Evolutionary conservation across 2,888 invertebrate genomes (phyloP), one percentile per base, ranked within the genome.

Genomic region (Philhelius pedissequus): DNA sequence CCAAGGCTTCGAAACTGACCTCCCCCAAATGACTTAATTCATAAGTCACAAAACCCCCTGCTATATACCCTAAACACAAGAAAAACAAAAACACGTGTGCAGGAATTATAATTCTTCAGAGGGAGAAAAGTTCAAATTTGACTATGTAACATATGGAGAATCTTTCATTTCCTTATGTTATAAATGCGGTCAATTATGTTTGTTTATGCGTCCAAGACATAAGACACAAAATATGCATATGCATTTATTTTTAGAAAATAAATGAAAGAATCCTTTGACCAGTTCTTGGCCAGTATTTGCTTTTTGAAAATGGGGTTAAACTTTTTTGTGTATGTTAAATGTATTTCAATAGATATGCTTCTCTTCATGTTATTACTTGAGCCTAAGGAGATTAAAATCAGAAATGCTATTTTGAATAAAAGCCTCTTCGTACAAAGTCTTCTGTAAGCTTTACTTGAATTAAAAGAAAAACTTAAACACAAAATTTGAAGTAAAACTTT

Each of bases 131-230:
- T 48, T 48, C 20, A 48, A 22, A 30, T 52, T 30, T 15, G 27
- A 27, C 27, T 52, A n/a, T 7, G 7, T 15, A 30, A 15, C 2
- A 27, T 25, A 27, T 27, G 27, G 11, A 52, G 9, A 52, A 52
- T 30, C 52, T 27, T 27, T 52, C 15, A 4, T 56, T 35, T 64
- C 38, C 71, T 58, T 64, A 32, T 15, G 18, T 4, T 4, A 4
- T 1, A 5, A 71, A 40, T 64, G 81, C 70, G 70, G 81, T 81
- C 64, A 70, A 27, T 64, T 48, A 25, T 81, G 18, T 80, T 80
- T 69, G 60, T 32, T 60, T 48, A 56, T 38, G 35, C 52, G 22
- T 20, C 30, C 15, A 45, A 48, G 52, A 38, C 45, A 1, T 30
- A 22, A 32, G 13, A 15, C 18, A 60, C 2, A 27, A 52, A 74